Percentiles rank a stretch among this genome's conserved stretches.
Evolutionary conservation across 1,140 invertebrate genomes (phyloP).

Genomic region (Bombus ignitus): DNA sequence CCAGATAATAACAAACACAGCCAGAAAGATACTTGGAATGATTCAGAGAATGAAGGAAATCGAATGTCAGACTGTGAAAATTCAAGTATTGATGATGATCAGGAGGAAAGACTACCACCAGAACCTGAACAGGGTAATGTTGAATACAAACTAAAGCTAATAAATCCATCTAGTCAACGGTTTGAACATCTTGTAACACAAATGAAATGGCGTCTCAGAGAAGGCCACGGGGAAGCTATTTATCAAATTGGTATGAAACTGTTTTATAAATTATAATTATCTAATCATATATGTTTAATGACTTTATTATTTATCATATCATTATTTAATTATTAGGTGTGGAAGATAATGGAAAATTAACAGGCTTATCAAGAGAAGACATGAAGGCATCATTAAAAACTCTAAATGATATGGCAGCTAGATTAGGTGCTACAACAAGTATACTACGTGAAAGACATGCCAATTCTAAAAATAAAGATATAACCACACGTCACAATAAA

Average conservation of each 20-base stretch:
- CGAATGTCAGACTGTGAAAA: slow-evolving; percentile 73
- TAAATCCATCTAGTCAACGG: slow-evolving; percentile 91
- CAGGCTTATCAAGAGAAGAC: slow-evolving; percentile 90
- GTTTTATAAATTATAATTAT: background rate
- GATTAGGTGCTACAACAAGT: slow-evolving; percentile 91
- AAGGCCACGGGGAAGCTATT: slow-evolving; percentile 96
- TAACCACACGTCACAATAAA: slow-evolving; percentile 76
- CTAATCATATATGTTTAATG: background rate
- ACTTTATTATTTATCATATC: background rate
- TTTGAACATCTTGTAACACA: slow-evolving; percentile 96
- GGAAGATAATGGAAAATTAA: slow-evolving; percentile 94
- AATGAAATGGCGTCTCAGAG: slow-evolving; percentile 94
- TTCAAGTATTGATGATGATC: slow-evolving; percentile 77
- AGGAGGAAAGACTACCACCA: slow-evolving; percentile 88
- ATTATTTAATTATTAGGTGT: slow-evolving; percentile 84
- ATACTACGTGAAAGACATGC: slow-evolving; percentile 86
- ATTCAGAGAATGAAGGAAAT: slow-evolving; percentile 77
- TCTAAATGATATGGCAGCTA: slow-evolving; percentile 92
- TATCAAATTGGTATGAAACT: slow-evolving; percentile 92
- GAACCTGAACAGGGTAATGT: slow-evolving; percentile 95
- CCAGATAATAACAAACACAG: slow-evolving; percentile 82
- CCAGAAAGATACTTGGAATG: slow-evolving; percentile 74
- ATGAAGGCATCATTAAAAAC: slow-evolving; percentile 93
- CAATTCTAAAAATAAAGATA: slow-evolving; percentile 74
- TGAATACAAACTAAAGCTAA: slow-evolving; percentile 95